Conservation (phyloP, 2,888 invertebrate genomes). For the Limnephilus marmoratus region DNA sequence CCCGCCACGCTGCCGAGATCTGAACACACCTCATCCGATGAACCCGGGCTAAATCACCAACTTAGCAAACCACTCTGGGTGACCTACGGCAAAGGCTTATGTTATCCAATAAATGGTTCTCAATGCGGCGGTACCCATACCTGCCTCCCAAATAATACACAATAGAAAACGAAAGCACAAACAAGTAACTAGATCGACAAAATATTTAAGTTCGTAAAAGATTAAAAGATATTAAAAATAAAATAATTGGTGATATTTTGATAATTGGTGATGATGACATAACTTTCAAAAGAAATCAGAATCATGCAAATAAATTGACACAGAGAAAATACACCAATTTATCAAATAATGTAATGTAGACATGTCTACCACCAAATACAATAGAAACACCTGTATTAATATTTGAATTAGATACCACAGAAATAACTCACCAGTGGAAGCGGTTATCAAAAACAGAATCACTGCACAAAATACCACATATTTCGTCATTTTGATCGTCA, state of each 20-base stretch:
- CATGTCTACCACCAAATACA: background rate
- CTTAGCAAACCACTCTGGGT: too few species aligned
- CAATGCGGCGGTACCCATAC: too few species aligned
- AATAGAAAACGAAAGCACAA: too few species aligned
- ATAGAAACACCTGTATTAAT: background rate
- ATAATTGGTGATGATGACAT: too few species aligned
- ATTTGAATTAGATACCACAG: background rate
- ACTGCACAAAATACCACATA: background rate
- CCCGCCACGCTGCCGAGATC: too few species aligned
- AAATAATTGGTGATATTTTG: too few species aligned
- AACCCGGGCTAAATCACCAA: too few species aligned
- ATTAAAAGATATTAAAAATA: background rate
- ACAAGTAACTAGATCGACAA: too few species aligned
- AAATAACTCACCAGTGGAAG: constrained; percentile 2
- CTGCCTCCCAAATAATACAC: too few species aligned
- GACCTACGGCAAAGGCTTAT: too few species aligned
- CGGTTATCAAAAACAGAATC: background rate
- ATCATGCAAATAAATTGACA: background rate
- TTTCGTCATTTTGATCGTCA: constrained; percentile 12
- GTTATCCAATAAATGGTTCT: too few species aligned
- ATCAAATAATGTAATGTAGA: background rate
- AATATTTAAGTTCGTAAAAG: background rate
- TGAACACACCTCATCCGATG: too few species aligned
- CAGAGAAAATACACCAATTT: background rate
- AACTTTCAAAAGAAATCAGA: background rate